phyloP scores from a whole-genome alignment of 2,888 invertebrate species.

The Argyresthia goedartella region DNA sequence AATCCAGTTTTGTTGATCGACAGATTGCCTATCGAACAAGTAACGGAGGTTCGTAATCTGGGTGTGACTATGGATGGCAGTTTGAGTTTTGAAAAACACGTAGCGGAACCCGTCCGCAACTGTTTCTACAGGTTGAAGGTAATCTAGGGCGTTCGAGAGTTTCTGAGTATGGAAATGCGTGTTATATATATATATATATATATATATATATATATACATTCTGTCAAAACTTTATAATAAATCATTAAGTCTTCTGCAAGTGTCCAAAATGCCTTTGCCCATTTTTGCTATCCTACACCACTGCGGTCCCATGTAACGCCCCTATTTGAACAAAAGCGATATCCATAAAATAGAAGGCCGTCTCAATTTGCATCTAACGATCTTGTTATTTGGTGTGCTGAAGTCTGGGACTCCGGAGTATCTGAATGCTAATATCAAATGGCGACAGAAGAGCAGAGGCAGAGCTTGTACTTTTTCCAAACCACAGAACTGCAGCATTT shows the following conservation, averaged over 20 bases:
- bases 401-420: not conserved
- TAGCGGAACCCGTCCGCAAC: conserved; percentile 4
- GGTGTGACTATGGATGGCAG: conserved; percentile 10
- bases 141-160: conserved; percentile 3
- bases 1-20: not conserved
- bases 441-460: not conserved
- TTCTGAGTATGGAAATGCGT: not conserved
- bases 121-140: conserved; percentile 8
- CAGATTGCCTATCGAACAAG: not conserved
- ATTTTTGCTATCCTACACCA: conserved; percentile 5
- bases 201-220: conserved; percentile 4
- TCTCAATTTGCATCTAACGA: not conserved
- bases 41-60: conserved; percentile 9
- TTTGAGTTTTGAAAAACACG: conserved; percentile 10
- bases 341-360: not conserved
- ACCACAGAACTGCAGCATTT: not conserved
- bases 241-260: not conserved
- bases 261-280: conserved; percentile 7
- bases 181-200: not conserved
- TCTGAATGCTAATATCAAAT: not conserved
- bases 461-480: not conserved
- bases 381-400: not conserved
- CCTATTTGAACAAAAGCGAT: not conserved
- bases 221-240: conserved; percentile 6
- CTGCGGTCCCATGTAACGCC: conserved; percentile 5